These are phyloP conservation scores for Brachypodius melanocephalos DNA, from an alignment of 2,113 vertebrate species.

Conservation along the genomic window DNA sequence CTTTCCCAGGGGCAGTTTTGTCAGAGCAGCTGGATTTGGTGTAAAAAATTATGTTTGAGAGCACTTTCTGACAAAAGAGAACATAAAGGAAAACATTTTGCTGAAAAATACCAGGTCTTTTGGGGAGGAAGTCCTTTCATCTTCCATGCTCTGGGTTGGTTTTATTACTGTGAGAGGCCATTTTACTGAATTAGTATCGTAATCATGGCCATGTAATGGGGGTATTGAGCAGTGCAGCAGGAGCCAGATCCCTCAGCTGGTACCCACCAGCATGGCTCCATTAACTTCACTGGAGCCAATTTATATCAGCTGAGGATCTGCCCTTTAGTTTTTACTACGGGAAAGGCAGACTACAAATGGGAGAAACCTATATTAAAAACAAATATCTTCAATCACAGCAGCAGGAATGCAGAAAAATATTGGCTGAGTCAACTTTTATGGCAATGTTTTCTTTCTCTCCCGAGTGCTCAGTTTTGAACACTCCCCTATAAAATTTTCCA, in stretches of 20 bases:
- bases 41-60: neutral
- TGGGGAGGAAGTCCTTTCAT: slow-evolving; percentile 42
- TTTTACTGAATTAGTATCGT: slow-evolving; percentile 47
- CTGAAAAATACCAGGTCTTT: neutral
- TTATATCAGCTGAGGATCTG: slow-evolving; percentile 61
- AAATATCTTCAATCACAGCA: slow-evolving; percentile 55
- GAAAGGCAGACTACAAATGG: slow-evolving; percentile 31
- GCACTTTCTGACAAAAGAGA: neutral
- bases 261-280: slow-evolving; percentile 22
- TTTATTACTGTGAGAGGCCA: neutral
- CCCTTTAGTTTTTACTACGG: slow-evolving; percentile 43
- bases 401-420: slow-evolving; percentile 46
- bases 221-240: neutral
- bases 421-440: slow-evolving; percentile 59
- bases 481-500: slow-evolving; percentile 40
- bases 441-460: slow-evolving; percentile 32
- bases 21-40: neutral
- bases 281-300: slow-evolving; percentile 46
- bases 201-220: slow-evolving; percentile 26
- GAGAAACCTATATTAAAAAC: slow-evolving; percentile 55
- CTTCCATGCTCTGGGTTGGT: slow-evolving; percentile 12
- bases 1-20: neutral
- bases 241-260: slow-evolving; percentile 56
- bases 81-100: slow-evolving; percentile 13
- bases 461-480: slow-evolving; percentile 6